These are phyloP conservation scores for Euplagia quadripunctaria DNA, from an alignment of 2,888 invertebrate species.

Conservation along the genomic window DNA sequence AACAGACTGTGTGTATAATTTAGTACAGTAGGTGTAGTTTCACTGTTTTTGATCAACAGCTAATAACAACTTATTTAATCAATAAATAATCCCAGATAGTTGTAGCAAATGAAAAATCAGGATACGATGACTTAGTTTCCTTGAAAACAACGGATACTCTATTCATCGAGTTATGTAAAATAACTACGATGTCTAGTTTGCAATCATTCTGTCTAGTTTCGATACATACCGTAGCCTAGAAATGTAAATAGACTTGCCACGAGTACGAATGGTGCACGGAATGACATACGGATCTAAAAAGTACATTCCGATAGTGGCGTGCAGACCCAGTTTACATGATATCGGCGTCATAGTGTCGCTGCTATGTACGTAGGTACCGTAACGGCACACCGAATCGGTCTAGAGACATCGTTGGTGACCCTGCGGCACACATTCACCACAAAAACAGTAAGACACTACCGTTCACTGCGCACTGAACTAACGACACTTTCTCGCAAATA, in stretches of 20 bases:
- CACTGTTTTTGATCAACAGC: too few relatives aligned
- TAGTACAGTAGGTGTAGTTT: too few relatives aligned
- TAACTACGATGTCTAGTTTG: neutral
- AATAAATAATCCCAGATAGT: too few relatives aligned
- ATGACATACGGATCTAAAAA: constrained; percentile 46
- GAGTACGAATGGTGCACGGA: constrained; percentile 28
- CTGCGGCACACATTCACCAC: constrained; percentile 63
- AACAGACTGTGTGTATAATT: too few relatives aligned
- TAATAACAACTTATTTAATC: too few relatives aligned
- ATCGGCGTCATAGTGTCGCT: constrained; percentile 42
- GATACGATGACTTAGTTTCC: too few relatives aligned
- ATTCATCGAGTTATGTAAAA: neutral
- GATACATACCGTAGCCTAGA: constrained; percentile 12
- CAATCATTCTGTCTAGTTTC: neutral
- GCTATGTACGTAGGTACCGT: constrained; percentile 49
- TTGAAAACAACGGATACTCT: too few relatives aligned
- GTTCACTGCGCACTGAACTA: constrained; percentile 51
- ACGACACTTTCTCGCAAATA: constrained; percentile 55
- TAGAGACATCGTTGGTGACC: constrained; percentile 54
- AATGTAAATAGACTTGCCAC: constrained; percentile 28
- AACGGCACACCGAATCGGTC: constrained; percentile 64
- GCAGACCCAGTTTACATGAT: constrained; percentile 50
- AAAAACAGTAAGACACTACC: constrained; percentile 53
- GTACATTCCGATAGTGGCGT: constrained; percentile 40
- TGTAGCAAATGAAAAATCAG: too few relatives aligned